Percentiles rank a stretch among this genome's conserved stretches.
Evolutionary conservation across 2,888 invertebrate genomes (phyloP).

Genomic region (Dolichopus griseipennis): DNA sequence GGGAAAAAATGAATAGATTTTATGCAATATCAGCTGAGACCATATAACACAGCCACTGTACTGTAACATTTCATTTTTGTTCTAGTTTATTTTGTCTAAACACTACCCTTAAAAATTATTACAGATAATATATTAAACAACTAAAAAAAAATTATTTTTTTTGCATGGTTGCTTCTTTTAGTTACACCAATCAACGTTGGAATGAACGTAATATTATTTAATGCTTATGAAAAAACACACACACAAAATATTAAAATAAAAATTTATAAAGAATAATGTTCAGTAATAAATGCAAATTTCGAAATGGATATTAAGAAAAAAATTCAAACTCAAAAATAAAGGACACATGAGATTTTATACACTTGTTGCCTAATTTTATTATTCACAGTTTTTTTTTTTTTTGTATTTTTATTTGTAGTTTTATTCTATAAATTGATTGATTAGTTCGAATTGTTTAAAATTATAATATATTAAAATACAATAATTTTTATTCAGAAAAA

Average conservation of each 20-base stretch:
- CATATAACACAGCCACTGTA: too few relatives aligned
- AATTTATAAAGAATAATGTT: background rate
- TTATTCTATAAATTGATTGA: slow-evolving; percentile 9
- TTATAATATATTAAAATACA: background rate
- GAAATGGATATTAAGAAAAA: background rate
- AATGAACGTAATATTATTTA: background rate
- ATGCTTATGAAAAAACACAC: too few relatives aligned
- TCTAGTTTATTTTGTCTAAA: too few relatives aligned
- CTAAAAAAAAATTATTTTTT: background rate
- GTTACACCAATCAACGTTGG: background rate
- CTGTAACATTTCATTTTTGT: too few relatives aligned
- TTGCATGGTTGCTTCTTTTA: slow-evolving; percentile 12
- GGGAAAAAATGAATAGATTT: slow-evolving; percentile 11
- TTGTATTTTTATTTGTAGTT: slow-evolving; percentile 9
- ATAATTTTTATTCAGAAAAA: background rate
- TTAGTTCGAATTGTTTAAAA: slow-evolving; percentile 14
- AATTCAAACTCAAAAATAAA: background rate
- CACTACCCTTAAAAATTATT: too few relatives aligned
- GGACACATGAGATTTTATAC: slow-evolving; percentile 20
- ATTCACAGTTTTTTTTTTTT: background rate
- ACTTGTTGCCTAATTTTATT: slow-evolving; percentile 20
- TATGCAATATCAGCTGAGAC: slow-evolving; percentile 8
- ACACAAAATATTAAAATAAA: too few relatives aligned
- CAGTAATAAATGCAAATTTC: background rate
- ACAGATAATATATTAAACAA: too few relatives aligned